Evolutionary conservation across 2,113 vertebrate genomes (phyloP), one percentile per base, ranked within the genome.

Genomic region (Halcyon senegalensis): DNA sequence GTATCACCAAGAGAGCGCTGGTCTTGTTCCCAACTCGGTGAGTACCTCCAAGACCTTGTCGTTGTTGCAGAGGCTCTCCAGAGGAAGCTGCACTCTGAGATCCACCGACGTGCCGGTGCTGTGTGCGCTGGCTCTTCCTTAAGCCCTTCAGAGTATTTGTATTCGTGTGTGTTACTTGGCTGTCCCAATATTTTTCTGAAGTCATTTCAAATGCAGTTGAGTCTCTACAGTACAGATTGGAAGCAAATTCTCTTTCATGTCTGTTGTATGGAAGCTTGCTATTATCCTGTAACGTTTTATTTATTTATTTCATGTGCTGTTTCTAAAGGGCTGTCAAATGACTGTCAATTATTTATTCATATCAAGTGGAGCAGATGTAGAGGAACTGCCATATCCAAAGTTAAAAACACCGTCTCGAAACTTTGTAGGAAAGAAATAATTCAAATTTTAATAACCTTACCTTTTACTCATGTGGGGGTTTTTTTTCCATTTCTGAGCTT

Each of bases 291-390:
- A 90, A 70, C 64, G 15, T 48, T 81, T 86, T 67, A 72, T 92
- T 94, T 94, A 46, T 78, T 4, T 44, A 24, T 78, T 89, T 72
- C 9, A 8, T 43, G 51, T 33, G 33, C 73, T 72, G n/a, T 48
- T 87, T 90, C 76, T 77, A 90, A 92, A 92, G 74, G 68, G 30
- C 64, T 96, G 73, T 90, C 90, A 90, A 77, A 63, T 37, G 64
- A n/a, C 77, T 94, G 90, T 23, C 95, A 93, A 50, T 92, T 92
- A 87, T 89, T 95, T 96, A 94, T 96, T 96, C 86, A 60, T 72
- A 66, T 89, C 90, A 90, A 60, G 69, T 72, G 80, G 66, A 92
- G 72, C 60, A 90, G 82, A 63, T 43, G 79, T 78, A 59, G 90
- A 90, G 51, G 33, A 93, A 55, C 68, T 92, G 85, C 90, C 53